A percentile compares a stretch with the other conserved stretches of the same genome.
Evolutionary conservation across 2,888 invertebrate genomes (phyloP).

Genomic region (Glyphotaelius pellucidus): DNA sequence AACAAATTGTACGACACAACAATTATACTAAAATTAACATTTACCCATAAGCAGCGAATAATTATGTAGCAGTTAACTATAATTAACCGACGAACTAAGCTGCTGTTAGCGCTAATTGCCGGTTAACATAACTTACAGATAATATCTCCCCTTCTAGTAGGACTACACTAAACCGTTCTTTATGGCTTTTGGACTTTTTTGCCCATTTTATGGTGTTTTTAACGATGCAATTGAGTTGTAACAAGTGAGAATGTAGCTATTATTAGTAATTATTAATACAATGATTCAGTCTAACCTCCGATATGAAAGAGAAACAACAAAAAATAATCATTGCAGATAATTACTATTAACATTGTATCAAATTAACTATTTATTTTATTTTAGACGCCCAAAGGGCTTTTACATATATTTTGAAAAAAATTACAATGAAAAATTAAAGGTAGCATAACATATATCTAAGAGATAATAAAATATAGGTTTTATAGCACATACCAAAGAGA

Average conservation of each 20-base stretch:
- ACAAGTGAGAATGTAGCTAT: neutral
- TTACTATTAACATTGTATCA: too few relatives aligned
- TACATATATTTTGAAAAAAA: too few relatives aligned
- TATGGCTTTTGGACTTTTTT: neutral
- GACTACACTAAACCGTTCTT: neutral
- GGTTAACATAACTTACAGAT: neutral
- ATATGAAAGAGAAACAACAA: too few relatives aligned
- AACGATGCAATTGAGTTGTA: neutral
- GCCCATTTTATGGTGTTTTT: neutral
- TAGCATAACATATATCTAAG: too few relatives aligned
- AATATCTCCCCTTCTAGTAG: neutral
- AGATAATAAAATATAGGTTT: too few relatives aligned
- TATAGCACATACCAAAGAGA: too few relatives aligned
- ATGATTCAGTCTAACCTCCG: too few relatives aligned
- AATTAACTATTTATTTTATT: too few relatives aligned
- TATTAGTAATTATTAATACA: neutral
- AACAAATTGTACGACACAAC: neutral
- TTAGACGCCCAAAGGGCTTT: too few relatives aligned
- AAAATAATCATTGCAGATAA: too few relatives aligned
- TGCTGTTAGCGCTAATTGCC: neutral
- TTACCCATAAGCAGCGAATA: neutral
- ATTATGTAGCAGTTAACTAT: neutral
- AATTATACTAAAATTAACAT: neutral
- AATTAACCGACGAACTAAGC: neutral
- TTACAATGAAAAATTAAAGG: too few relatives aligned